Evolutionary conservation across 2,888 invertebrate genomes (phyloP).

Genomic region (Aproaerema taeniolella): DNA sequence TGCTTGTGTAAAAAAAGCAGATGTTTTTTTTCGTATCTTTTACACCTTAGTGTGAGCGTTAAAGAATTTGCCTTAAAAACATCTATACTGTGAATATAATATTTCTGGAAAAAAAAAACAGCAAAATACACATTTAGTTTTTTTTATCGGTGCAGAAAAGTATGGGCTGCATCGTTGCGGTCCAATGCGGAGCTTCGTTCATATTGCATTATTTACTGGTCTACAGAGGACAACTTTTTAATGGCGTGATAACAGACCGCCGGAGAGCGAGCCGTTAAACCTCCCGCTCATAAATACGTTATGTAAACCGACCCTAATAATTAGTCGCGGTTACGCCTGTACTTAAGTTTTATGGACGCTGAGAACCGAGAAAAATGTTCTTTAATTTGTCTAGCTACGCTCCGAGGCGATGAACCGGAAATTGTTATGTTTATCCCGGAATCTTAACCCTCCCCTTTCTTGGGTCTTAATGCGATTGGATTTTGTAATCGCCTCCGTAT

Average conservation of each 20-base stretch:
- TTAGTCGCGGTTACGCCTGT: slow-evolving; percentile 72
- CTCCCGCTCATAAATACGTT: slow-evolving; percentile 74
- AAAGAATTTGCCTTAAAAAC: too few relatives aligned
- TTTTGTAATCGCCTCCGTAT: too few relatives aligned
- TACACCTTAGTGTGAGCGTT: too few relatives aligned
- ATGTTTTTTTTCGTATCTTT: too few relatives aligned
- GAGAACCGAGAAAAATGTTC: slow-evolving; percentile 63
- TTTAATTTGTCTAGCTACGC: slow-evolving; percentile 66
- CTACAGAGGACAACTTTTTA: slow-evolving; percentile 74
- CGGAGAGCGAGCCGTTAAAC: slow-evolving; percentile 70
- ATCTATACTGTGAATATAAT: too few relatives aligned
- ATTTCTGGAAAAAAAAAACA: too few relatives aligned
- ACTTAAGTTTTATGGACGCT: slow-evolving; percentile 72
- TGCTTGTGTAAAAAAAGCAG: too few relatives aligned
- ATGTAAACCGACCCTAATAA: slow-evolving; percentile 77
- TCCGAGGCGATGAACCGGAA: slow-evolving; percentile 62
- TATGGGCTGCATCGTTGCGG: too few relatives aligned
- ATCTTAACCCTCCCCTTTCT: slow-evolving; percentile 54
- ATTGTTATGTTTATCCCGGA: slow-evolving; percentile 66
- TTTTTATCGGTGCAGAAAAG: too few relatives aligned
- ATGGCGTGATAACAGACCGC: slow-evolving; percentile 74
- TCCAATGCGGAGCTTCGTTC: too few relatives aligned
- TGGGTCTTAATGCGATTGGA: slow-evolving; percentile 63
- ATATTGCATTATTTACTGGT: slow-evolving; percentile 68
- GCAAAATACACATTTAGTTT: too few relatives aligned